Evolutionary conservation across 2,113 vertebrate species (phyloP).

Genomic region (Ploceus nigricollis): DNA sequence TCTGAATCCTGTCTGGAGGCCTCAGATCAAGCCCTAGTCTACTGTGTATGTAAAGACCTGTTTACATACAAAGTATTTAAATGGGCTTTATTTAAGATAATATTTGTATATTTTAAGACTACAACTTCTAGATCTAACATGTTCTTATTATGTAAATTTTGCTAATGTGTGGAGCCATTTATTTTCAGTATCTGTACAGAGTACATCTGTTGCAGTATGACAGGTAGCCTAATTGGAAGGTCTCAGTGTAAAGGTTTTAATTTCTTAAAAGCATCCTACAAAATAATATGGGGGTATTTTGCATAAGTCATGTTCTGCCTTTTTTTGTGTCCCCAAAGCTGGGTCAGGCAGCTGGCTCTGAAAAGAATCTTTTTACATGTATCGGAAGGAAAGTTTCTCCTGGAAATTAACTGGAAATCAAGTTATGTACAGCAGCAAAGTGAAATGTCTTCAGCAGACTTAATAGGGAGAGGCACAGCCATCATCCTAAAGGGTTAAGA

Average conservation of each 20-base stretch:
- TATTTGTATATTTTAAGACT: constrained; percentile 17
- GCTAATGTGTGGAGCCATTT: background rate
- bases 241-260: background rate
- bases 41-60: constrained; percentile 1
- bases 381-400: background rate
- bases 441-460: background rate
- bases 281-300: background rate
- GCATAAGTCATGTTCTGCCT: background rate
- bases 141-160: background rate
- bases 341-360: background rate
- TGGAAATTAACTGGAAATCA: background rate
- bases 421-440: background rate
- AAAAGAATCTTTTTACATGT: fast-evolving
- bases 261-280: background rate
- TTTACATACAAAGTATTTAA: constrained; percentile 52
- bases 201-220: background rate
- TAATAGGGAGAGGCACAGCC: background rate
- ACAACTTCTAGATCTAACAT: background rate
- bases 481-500: background rate
- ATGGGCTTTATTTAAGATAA: background rate
- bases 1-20: background rate
- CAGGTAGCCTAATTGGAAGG: background rate
- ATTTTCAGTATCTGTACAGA: background rate
- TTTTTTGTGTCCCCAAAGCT: background rate
- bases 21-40: background rate